Base-by-base conservation (phyloP, 2,797 vertebrate genomes). In the Channallabes apus region DNA sequence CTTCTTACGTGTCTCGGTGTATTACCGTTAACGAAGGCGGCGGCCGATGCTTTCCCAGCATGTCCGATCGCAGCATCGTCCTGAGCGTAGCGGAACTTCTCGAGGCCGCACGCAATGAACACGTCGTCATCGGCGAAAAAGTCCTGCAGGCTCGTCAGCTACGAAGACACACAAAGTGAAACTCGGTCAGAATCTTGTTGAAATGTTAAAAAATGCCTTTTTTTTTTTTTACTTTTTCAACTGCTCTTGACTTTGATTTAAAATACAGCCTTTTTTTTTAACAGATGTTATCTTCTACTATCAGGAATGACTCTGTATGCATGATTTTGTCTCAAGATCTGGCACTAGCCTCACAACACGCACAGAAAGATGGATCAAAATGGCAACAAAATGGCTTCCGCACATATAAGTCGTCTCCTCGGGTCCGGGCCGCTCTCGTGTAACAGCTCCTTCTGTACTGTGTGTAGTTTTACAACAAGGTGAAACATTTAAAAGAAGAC, bases 61-160 rank as follows among this genome's bases (percentile, higher is more conserved):
- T 98, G 97, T 84, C 97, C 98, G 92, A 99, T 91, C 32, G 97
- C 96, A 24, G 98, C 99, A 93, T 99, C 98, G 90, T 99, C 98
- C 93, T 99, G 98, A 82, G 98, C 98, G 0, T 99, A 99, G 1
- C 98, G 97, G 67, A 97, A 99, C 93, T 98, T 99, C 91, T 99
- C 98, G 3, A 96, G 96, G 65, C 98, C 98, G 17, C 98, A 99
- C 0, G 98, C 98, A 89, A 99, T 97, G 92, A 99, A 99, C 80
- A 99, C 98, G 0, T 99, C 98, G 6, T 99, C 98, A 1, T 98
- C 98, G 15, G 97, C 96, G 82, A 99, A 99, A 92, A 99, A 99
- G 87, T 99, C 98, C 94, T 99, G 98, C 92, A 99, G 94, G 90
- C 96, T 97, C 1, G 97, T 97, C 85, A 99, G 93, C 98, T 99